phyloP scores from a whole-genome alignment of 2,888 invertebrate species.

The Drosophila borborema region DNA sequence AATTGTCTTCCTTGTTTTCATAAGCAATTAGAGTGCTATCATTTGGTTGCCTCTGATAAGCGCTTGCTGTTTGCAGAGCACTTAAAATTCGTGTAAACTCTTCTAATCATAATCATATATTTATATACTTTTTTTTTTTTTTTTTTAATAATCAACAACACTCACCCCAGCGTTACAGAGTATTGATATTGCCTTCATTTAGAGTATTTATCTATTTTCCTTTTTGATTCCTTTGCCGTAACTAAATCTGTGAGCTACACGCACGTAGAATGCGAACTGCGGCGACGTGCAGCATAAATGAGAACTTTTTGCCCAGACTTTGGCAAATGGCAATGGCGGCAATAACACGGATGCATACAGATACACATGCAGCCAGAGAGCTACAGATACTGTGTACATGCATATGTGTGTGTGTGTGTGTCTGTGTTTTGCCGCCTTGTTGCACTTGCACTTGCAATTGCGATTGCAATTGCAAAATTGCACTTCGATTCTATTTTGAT shows the following conservation, averaged over 20 bases:
- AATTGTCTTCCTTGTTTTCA: constrained; percentile 7
- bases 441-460: constrained; percentile 61
- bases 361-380: constrained; percentile 26
- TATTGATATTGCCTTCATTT: constrained; percentile 16
- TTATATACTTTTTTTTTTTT: background rate
- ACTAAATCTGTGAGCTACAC: constrained; percentile 66
- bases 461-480: constrained; percentile 51
- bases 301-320: constrained; percentile 63
- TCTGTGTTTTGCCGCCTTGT: constrained; percentile 27
- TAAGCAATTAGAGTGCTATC: constrained; percentile 17
- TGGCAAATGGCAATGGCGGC: constrained; percentile 58
- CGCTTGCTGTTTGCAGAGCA: constrained; percentile 17
- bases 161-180: constrained; percentile 31
- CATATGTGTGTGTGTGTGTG: constrained; percentile 6
- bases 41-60: constrained; percentile 17
- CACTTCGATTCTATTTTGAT: constrained; percentile 64
- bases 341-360: constrained; percentile 69
- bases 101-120: constrained; percentile 15
- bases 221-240: constrained; percentile 37
- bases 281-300: constrained; percentile 68
- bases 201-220: background rate
- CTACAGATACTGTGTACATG: constrained; percentile 25
- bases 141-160: constrained; percentile 4
- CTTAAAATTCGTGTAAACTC: constrained; percentile 9
- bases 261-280: constrained; percentile 74